Percentiles rank a stretch among this genome's conserved stretches.
These are phyloP conservation scores for Eupeodes luniger DNA, from an alignment of 2,888 invertebrate species.

Conservation along the genomic window DNA sequence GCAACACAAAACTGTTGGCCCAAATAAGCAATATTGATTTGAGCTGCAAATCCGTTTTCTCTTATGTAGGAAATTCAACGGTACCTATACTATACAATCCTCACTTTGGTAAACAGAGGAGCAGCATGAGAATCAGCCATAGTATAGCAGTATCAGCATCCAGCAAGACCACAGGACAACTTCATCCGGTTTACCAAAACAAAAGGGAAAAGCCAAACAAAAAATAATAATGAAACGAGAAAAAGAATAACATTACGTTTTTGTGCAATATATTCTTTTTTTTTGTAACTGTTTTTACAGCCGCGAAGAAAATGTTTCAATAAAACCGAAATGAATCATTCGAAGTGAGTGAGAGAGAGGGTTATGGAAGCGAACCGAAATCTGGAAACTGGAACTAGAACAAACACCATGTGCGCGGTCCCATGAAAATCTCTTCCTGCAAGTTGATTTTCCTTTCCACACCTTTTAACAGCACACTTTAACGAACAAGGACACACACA, in stretches of 20 bases:
- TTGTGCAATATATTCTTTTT: not conserved
- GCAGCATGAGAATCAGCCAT: not conserved
- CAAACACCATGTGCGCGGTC: constrained; percentile 66
- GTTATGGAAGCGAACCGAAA: constrained; percentile 26
- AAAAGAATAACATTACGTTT: constrained; percentile 19
- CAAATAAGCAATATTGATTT: constrained; percentile 73
- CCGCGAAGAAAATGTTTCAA: constrained; percentile 73
- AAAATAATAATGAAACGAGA: not conserved
- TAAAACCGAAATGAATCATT: constrained; percentile 65
- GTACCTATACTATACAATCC: not conserved
- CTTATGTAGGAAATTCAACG: constrained; percentile 34
- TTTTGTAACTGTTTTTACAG: constrained; percentile 52
- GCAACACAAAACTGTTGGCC: constrained; percentile 62
- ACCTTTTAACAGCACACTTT: constrained; percentile 31
- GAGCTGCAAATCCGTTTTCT: constrained; percentile 66
- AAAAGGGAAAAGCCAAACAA: constrained; percentile 32
- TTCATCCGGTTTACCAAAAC: constrained; percentile 59
- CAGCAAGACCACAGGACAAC: constrained; percentile 55
- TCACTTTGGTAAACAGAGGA: not conserved
- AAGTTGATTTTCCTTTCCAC: constrained; percentile 54
- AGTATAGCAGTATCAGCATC: not conserved
- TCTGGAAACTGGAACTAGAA: constrained; percentile 45
- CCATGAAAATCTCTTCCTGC: constrained; percentile 67
- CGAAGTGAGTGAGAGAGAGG: constrained; percentile 2
- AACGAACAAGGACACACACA: constrained; percentile 33